Conservation (phyloP, 2,888 invertebrate species). For the Busseola fusca region DNA sequence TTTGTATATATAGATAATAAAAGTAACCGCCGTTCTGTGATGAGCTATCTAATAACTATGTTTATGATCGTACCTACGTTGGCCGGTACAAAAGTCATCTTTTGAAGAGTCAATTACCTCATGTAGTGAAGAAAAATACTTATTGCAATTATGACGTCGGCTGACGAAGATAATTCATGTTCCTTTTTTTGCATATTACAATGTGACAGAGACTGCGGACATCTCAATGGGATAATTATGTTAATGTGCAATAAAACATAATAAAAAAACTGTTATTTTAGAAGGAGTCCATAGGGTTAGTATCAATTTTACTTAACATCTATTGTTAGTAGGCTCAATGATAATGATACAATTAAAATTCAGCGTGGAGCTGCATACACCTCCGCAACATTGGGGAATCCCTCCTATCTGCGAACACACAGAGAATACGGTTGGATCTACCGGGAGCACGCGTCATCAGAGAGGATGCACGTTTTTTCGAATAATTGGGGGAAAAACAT, state of each 20-base stretch:
- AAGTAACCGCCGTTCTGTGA: neutral
- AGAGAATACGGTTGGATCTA: neutral
- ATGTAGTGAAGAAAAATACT: neutral
- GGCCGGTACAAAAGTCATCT: neutral
- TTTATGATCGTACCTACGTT: neutral
- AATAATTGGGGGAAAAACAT: neutral
- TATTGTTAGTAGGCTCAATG: neutral
- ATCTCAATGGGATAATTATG: constrained; percentile 14
- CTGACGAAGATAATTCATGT: constrained; percentile 6
- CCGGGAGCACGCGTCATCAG: neutral
- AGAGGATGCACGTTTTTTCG: neutral
- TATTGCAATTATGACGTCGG: constrained; percentile 4
- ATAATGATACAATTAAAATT: neutral
- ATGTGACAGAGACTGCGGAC: constrained; percentile 18
- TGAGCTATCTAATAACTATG: neutral
- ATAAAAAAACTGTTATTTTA: neutral
- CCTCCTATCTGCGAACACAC: neutral
- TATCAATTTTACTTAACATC: neutral
- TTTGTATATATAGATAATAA: no score
- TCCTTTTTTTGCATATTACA: constrained; percentile 10
- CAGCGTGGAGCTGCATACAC: neutral
- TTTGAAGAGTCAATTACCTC: constrained; percentile 9
- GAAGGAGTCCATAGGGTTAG: neutral
- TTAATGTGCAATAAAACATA: neutral
- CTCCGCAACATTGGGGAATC: neutral